Conservation (phyloP, 2,797 vertebrate genomes). For the Ptychadena robeensis region DNA sequence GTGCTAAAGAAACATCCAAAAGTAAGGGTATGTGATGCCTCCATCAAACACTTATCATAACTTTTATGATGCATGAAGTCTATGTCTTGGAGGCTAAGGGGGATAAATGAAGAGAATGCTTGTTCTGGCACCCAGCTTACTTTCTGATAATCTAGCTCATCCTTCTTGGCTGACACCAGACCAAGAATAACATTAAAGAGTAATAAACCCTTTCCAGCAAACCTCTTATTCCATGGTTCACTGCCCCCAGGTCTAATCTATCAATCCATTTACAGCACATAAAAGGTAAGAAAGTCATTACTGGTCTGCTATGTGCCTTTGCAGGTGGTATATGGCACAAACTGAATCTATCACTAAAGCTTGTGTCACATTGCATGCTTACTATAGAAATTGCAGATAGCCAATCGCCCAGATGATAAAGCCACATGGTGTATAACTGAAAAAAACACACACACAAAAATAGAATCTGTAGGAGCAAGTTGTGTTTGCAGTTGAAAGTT, state of each 20-base stretch:
- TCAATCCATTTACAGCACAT: constrained; percentile 78
- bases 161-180: constrained; percentile 74
- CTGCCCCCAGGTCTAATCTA: constrained; percentile 75
- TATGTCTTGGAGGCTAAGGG: constrained; percentile 65
- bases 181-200: constrained; percentile 79
- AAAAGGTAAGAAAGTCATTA: constrained; percentile 78
- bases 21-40: constrained; percentile 56
- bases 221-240: constrained; percentile 75
- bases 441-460: constrained; percentile 21
- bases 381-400: constrained; percentile 68
- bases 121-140: constrained; percentile 75
- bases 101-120: constrained; percentile 74
- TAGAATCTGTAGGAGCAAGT: background rate
- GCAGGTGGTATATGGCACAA: constrained; percentile 75
- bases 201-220: constrained; percentile 77
- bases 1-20: constrained; percentile 61
- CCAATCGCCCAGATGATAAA: constrained; percentile 60
- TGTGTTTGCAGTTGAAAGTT: background rate
- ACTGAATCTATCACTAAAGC: constrained; percentile 68
- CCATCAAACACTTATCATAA: constrained; percentile 66
- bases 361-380: constrained; percentile 36
- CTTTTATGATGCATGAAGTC: constrained; percentile 67
- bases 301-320: constrained; percentile 71
- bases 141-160: constrained; percentile 78
- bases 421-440: background rate